Evolutionary conservation across 2,888 invertebrate species (phyloP).

Genomic region (Rhimphoctona megacephalus): DNA sequence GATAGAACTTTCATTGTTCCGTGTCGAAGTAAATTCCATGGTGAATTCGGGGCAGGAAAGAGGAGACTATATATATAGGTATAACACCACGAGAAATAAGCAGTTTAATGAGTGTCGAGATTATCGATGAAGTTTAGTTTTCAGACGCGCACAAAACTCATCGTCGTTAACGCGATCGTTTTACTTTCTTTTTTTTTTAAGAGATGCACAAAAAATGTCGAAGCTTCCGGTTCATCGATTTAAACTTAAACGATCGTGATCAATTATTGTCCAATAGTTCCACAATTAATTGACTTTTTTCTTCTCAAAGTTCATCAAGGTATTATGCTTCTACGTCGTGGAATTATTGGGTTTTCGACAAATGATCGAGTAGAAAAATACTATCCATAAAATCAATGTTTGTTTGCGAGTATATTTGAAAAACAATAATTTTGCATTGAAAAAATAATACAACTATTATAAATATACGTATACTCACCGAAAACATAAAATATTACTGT

Average conservation of each 20-base stretch:
- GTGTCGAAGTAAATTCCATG: conserved; percentile 61
- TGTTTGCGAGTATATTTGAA: background rate
- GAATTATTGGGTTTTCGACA: background rate
- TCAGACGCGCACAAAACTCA: conserved; percentile 26
- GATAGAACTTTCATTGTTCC: conserved; percentile 66
- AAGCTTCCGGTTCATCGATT: background rate
- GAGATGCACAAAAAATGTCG: background rate
- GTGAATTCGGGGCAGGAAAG: conserved; percentile 51
- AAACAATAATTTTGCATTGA: background rate
- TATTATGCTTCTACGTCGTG: background rate
- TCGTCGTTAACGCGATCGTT: conserved; percentile 23
- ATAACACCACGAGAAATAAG: conserved; percentile 40
- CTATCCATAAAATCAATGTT: background rate
- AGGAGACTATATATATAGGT: background rate
- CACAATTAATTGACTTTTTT: background rate
- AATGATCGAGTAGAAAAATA: background rate
- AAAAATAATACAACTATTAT: background rate
- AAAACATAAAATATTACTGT: conserved; percentile 1
- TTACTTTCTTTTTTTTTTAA: conserved; percentile 2
- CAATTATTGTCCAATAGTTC: background rate
- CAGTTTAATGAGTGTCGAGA: conserved; percentile 57
- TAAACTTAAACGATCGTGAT: background rate
- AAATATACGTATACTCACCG: background rate
- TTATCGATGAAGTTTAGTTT: conserved; percentile 62
- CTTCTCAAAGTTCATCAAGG: background rate